Evolutionary conservation across 2,797 vertebrate genomes (phyloP), one percentile per base, ranked within the genome.

Genomic region (Pseudomugil tenellus): DNA sequence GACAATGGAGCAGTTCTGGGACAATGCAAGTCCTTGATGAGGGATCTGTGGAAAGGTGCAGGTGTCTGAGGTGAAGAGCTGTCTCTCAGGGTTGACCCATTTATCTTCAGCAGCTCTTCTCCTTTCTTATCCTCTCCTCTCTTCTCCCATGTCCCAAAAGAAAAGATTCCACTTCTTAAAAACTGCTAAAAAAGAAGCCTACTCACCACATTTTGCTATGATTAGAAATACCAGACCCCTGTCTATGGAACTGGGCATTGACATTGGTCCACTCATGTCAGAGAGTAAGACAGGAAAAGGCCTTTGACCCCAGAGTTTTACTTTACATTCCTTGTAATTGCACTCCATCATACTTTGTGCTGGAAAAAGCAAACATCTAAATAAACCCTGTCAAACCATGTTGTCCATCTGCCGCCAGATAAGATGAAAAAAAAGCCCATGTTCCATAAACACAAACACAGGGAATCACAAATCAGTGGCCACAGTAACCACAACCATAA

Each of bases 11-110:
- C 82, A 88, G 91, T 91, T 88, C 79, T 67, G 78, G 91, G 93
- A 95, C 92, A 93, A 90, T 95, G 93, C 90, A 92, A 96, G 91
- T 94, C 92, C 95, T 94, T 94, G 91, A 96, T 93, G 92, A 92
- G 90, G 92, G 87, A 93, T 90, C 88, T 85, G 75, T 90, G 79
- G 88, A 93, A 92, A 93, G 90, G 83, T 91, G 92, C 93, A 95
- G 92, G 91, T 93, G 92, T 92, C 89, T 90, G 88, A 89, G 89
- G 91, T 91, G 90, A 90, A 90, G 86, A 90, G 72, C 82, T 49
- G 70, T 86, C 85, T 84, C 86, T 87, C 84, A 61, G 83, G 70
- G 73, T 58, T 83, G 82, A 86, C 80, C 88, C 79, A 87, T 87
- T 92, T 87, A 82, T 86, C 85, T 82, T 32, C 62, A 74, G 74